phyloP scores from a whole-genome alignment of 2,113 vertebrate species.

The Pluvianellus socialis region DNA sequence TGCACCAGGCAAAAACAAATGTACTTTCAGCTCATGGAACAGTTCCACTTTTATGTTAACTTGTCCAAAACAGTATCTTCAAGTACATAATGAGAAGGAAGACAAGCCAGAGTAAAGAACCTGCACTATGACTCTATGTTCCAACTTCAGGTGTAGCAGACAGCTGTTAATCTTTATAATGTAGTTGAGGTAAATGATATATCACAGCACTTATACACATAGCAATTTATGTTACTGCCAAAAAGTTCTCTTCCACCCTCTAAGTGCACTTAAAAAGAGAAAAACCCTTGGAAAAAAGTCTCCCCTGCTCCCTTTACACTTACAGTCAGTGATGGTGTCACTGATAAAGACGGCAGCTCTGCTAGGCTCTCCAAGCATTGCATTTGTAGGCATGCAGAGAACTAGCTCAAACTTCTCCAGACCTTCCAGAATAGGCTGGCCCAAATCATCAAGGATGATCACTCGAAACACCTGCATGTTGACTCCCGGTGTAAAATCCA shows the following conservation, averaged over 20 bases:
- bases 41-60: neutral
- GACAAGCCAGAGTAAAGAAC: neutral
- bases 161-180: neutral
- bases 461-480: slow-evolving; percentile 82
- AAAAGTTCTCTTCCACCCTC: neutral
- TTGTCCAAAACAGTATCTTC: neutral
- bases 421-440: slow-evolving; percentile 82
- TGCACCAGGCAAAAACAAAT: neutral
- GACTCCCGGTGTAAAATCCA: slow-evolving; percentile 84
- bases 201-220: neutral
- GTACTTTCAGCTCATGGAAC: neutral
- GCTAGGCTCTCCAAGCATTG: slow-evolving; percentile 82
- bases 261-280: neutral
- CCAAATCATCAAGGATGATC: slow-evolving; percentile 83
- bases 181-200: neutral
- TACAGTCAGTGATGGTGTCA: slow-evolving; percentile 77
- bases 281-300: neutral
- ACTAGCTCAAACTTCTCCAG: slow-evolving; percentile 83
- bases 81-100: neutral
- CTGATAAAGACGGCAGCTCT: slow-evolving; percentile 83
- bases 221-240: neutral
- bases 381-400: slow-evolving; percentile 81
- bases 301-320: slow-evolving; percentile 2
- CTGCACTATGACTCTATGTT: neutral
- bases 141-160: neutral